Evolutionary conservation across 2,797 vertebrate species (phyloP).

Genomic region (Sebastes dallii): DNA sequence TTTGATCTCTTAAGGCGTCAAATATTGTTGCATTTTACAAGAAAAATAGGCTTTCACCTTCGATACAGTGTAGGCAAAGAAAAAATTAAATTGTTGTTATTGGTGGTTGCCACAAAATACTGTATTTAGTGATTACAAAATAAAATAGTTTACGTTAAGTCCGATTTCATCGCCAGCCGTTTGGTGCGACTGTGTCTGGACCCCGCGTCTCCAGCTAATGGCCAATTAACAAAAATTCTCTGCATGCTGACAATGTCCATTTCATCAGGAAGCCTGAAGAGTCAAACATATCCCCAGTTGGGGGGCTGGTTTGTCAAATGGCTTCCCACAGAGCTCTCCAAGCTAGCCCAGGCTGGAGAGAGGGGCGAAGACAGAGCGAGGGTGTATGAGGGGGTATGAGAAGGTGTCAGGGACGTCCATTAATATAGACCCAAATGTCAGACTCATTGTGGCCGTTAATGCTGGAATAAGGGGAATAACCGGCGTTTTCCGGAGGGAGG

Average conservation of each 20-base stretch:
- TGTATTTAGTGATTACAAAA: neutral
- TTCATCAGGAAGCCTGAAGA: constrained; percentile 87
- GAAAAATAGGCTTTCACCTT: neutral
- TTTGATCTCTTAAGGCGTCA: neutral
- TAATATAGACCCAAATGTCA: constrained; percentile 74
- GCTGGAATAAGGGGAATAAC: constrained; percentile 73
- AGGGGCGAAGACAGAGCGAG: constrained; percentile 77
- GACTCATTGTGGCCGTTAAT: constrained; percentile 37
- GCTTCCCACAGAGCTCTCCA: constrained; percentile 90
- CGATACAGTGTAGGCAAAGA: neutral
- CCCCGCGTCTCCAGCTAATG: constrained; percentile 63
- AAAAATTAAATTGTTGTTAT: neutral
- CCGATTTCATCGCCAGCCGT: neutral
- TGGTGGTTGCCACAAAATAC: neutral
- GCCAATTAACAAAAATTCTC: constrained; percentile 82
- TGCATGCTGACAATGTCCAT: constrained; percentile 89
- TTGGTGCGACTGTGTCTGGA: constrained; percentile 38
- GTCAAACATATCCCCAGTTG: constrained; percentile 88
- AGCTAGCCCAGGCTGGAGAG: constrained; percentile 66
- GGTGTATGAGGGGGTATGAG: constrained; percentile 69
- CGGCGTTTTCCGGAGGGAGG: constrained; percentile 66
- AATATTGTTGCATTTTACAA: neutral
- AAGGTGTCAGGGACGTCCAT: constrained; percentile 62
- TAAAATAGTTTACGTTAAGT: neutral
- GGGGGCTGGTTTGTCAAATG: constrained; percentile 87